Evolutionary conservation across 1,140 invertebrate species (phyloP), one percentile per base, ranked within the genome.

Genomic region (Delia radicum): DNA sequence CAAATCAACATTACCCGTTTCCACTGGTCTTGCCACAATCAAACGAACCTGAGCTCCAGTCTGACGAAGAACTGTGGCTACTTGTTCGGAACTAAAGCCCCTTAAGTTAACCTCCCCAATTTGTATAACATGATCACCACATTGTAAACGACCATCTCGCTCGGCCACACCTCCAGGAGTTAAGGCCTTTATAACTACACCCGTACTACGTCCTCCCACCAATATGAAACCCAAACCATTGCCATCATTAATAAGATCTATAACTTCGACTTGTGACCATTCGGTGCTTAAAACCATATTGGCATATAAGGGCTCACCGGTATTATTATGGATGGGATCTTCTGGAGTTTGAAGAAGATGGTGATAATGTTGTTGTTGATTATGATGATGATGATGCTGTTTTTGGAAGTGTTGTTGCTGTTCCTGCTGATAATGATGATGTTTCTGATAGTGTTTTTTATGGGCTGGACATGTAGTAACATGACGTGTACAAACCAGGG

Each of bases 161-260:
- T 98, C 95, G 18, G 96, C 95, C 8, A 96, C 93, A 79, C 95
- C 95, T 24, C 95, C 96, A 13, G 95, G 95, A 21, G 97, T 89
- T 67, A 98, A 94, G 73, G 95, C 81, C 87, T 98, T 98, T 74
- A 98, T 95, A 8, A 98, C 96, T 71, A 98, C 97, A n/a, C 96
- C 97, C 24, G 96, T 98, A 85, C 94, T 97, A 65, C 94, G 89
- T 8, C 96, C 96, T 67, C 96, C 97, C 78, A 98, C 96, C 78
- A 98, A 95, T 71, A 97, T 97, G 88, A 98, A 98, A 73, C 91
- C 91, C 46, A 91, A 85, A n/a, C 91, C 91, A 79, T 90, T 91
- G 72, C 91, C 91, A 93, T 96, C 94, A 87, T 96, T 96, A 73
- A 93, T 89, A 75, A 96, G 89, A 87, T 96, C 94, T 83, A 96